Base-by-base conservation (phyloP, 1,140 invertebrate species). In the Trypoxylus dichotomus region DNA sequence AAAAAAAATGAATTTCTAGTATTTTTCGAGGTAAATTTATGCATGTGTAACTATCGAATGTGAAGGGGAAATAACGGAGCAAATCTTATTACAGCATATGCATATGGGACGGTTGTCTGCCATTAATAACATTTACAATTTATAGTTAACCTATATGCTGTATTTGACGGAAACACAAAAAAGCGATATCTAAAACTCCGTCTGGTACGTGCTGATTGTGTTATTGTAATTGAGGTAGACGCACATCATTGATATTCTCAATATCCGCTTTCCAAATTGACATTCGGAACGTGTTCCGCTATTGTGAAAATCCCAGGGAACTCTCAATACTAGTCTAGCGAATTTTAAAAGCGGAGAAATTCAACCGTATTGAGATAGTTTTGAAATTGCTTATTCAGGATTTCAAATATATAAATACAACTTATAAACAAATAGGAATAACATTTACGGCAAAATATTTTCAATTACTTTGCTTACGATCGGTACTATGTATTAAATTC, bases 191-290 rank as follows among this genome's bases (percentile, higher is more conserved):
- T 75, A 19, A 42, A 27, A 24, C 27, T 43, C 74, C 42, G 74
- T 47, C 42, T 47, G 74, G 7, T 75, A 75, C 74, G 43, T 74
- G 42, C 10, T 74, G 72, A 79, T 77, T 79, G 76, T 73, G 76
- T 76, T 54, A 79, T 79, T 79, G 78, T 79, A 76, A 79, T 79
- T 76, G 47, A 77, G 77, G 77, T 77, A 63, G 47, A 76, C 41
- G 76, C 72, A 68, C 32, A 73, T 54, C 78, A 77, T 72, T 75
- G 78, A 77, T 79, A 79, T 77, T 79, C 54, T 76, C 76, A 72
- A 77, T 79, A 79, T 79, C 76, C 32, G 71, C 63, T 75, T 77
- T 75, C 75, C 75, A 74, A 77, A 77, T 77, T 79, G 76, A 76
- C 71, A 77, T 79, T 79, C 78, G 32, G 58, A 75, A 41, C 73